Evolutionary conservation across 1,140 invertebrate species (phyloP), one percentile per base, ranked within the genome.

Genomic region (Drosophila nasuta): DNA sequence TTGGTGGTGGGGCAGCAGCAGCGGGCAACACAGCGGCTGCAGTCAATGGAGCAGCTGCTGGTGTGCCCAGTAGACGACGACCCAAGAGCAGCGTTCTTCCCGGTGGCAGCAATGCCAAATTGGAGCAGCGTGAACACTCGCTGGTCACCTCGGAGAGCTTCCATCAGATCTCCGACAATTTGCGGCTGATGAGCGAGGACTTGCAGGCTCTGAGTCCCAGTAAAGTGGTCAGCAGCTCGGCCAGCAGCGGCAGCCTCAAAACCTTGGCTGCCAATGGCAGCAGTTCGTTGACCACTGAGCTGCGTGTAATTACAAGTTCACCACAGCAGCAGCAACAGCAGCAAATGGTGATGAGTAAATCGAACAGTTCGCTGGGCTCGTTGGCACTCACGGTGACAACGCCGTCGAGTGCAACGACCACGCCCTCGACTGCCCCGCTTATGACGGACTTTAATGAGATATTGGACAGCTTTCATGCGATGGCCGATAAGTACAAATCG

Each of bases 401-500:
- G 25, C 81, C 81, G 0, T 89, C 78, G 6, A 88, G 76, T 43
- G 85, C 85, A 46, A 85, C 91, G 13, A 91, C 88, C 2, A 92
- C 88, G 56, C 88, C 88, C 41, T 92, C 91, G 0, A 92, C 91
- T 1, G 91, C 91, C 2, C 91, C 91, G 0, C 77, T 91, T 28
- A 64, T 87, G 59, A 91, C 82, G 3, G 91, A 93, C 66, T 92
- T 92, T 38, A 92, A 93, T 78, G 90, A 92, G 68, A 93, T 93
- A 5, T 41, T 93, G 45, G 92, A 93, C 48, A 91, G 92, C 15
- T 93, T 93, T 60, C 90, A 92, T 57, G 90, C 85, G 62, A 92
- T 93, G 88, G 92, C 90, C 57, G 91, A 92, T 51, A 91, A 92
- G 83, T 88, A 92, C 72, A 92, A 93, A 90, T 85, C 92, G 51